Evolutionary conservation across 2,888 invertebrate genomes (phyloP), one percentile per base, ranked within the genome.

Genomic region (Marasmarcha lunaedactyla): DNA sequence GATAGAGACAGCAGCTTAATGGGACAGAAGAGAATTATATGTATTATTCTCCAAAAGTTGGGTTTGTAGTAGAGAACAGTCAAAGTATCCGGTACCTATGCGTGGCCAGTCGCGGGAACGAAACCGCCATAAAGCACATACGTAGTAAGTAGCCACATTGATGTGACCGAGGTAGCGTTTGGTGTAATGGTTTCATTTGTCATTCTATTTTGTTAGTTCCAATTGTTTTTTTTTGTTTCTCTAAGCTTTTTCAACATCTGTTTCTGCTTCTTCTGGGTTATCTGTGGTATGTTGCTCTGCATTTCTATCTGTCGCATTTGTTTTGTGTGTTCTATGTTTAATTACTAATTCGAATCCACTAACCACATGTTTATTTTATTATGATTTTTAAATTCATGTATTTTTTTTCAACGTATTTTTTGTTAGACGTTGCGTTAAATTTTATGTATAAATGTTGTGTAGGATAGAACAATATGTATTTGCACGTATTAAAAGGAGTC

Each of bases 261-360:
- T 49, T 54, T 59, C 41, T 40, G 55, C 55, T 59, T 57, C 55
- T 59, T 51, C 55, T 38, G 12, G 15, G 14, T 60, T 57, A 49
- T 59, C 59, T 63, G 61, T 59, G 71, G 68, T 77, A 66, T 76
- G 67, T 77, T 73, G 72, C 67, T 77, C 71, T 76, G 71, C 64
- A 60, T 66, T 42, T 48, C 36, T 42, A 51, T 55, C 57, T 47
- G 55, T 45, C 63, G 63, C 64, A 59, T 55, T 47, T 62, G 59
- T 60, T 55, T 47, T 62, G 59, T 60, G 59, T 58, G 54, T 49
- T 49, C 39, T 56, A 45, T 49, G 46, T 52, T 41, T 54, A 51
- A 60, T 54, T 52, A 56, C 43, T 51, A 39, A 44, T 20, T 20
- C 20, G 7, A 20, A 5, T 41, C 46, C 26, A 35, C 41, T 45